Evolutionary conservation across 2,113 vertebrate species (phyloP).

Genomic region (Neoarius graeffei): DNA sequence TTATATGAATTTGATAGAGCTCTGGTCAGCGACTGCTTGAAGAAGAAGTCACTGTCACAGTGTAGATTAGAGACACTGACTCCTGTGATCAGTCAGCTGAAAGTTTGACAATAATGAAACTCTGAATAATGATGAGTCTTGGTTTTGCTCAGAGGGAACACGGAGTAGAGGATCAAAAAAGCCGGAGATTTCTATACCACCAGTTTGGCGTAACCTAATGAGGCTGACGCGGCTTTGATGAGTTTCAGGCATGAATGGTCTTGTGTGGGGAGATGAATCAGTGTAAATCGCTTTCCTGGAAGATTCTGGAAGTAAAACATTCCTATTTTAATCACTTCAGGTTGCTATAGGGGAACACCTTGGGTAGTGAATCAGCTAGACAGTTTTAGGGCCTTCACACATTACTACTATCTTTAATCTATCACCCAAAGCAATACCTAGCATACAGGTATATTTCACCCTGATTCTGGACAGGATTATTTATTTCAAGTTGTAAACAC

Average conservation of each 20-base stretch:
- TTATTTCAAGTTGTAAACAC: background rate
- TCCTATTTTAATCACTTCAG: background rate
- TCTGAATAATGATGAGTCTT: background rate
- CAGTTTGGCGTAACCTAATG: background rate
- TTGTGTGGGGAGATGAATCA: background rate
- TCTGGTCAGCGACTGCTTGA: background rate
- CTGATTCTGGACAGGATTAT: background rate
- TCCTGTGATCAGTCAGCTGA: conserved; percentile 9
- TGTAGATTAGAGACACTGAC: background rate
- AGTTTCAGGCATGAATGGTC: background rate
- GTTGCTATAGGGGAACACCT: conserved; percentile 10
- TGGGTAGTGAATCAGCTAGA: background rate
- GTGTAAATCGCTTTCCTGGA: background rate
- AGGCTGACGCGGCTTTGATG: conserved; percentile 5
- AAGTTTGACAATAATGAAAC: background rate
- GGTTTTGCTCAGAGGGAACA: background rate
- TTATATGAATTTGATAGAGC: background rate
- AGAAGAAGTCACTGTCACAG: background rate
- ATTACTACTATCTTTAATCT: conserved; percentile 3
- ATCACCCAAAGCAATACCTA: background rate
- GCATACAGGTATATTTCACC: conserved; percentile 7
- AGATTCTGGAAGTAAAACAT: conserved; percentile 20
- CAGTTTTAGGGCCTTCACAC: background rate
- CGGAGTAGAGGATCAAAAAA: background rate
- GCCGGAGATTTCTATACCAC: background rate